A percentile compares a stretch with the other conserved stretches of the same genome.
Conservation (phyloP, 2,113 vertebrate genomes). For the Herpailurus yagouaroundi region DNA sequence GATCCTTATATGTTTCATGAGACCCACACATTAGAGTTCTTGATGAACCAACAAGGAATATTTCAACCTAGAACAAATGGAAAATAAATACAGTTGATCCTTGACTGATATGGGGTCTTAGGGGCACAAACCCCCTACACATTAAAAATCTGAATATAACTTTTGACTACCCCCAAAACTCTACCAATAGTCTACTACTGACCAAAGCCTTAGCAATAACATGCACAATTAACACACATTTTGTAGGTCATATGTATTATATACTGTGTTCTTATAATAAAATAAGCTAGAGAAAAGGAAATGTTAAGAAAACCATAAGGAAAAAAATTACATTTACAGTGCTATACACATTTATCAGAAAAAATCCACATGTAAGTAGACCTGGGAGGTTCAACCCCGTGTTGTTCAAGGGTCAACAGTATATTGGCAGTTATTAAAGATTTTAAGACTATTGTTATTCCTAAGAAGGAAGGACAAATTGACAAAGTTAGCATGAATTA, state of each 20-base stretch:
- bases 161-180: background rate
- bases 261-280: background rate
- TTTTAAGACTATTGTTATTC: background rate
- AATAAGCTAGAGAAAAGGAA: background rate
- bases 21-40: background rate
- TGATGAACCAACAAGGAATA: background rate
- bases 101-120: background rate
- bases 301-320: background rate
- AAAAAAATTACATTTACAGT: background rate
- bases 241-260: background rate
- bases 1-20: background rate
- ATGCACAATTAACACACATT: background rate
- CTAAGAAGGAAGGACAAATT: background rate
- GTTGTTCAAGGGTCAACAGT: background rate
- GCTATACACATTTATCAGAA: background rate
- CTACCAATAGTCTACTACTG: background rate
- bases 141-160: background rate
- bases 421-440: background rate
- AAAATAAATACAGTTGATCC: conserved; percentile 2
- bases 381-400: background rate
- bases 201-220: background rate
- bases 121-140: background rate
- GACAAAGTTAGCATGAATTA: background rate
- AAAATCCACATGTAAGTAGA: background rate
- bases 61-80: background rate